Evolutionary conservation across 2,888 invertebrate species (phyloP), one percentile per base, ranked within the genome.

Genomic region (Hydropsyche betteni): DNA sequence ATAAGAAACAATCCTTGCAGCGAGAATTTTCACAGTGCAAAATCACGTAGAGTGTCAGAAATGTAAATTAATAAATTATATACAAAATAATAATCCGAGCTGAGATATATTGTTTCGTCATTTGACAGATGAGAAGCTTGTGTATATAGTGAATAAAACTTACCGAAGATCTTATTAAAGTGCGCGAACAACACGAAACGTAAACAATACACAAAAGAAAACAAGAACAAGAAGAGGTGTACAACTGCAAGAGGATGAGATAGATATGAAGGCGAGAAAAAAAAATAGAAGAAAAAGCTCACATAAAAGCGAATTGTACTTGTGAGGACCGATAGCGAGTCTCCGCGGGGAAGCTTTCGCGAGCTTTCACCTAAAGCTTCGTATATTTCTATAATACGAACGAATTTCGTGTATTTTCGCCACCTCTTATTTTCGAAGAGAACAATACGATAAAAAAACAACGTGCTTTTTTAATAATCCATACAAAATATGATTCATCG

Each of bases 261-360:
- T n/a, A 8, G 72, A 38, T 10, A 36, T 10, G 58, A 14, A 34
- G 38, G 4, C 7, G 58, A 58, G 55, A 14, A 58, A 38, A 36
- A 55, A 58, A 52, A 52, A 70, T 51, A 70, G 38, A 52, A 70
- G 50, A 70, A 44, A 69, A 44, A 69, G 14, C 70, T 70, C 36
- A 44, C 72, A 55, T 53, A 53, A 70, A 70, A 70, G 70, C 72
- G 55, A 72, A 72, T 72, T 72, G 61, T 72, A 72, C 61, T 64
- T 36, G 72, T 7, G 58, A 58, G 52, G 55, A 33, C 36, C 38
- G 72, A 72, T 58, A 72, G 55, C 55, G 38, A 58, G 55, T 53
- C 38, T 36, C 72, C n/a, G 55, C 51, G 64, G 64, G 36, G 36
- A 34, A 64, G 64, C 64, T 64, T 64, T 61, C 8, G 36, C 36